Conservation (phyloP, 1,140 invertebrate genomes). For the Anadara kagoshimensis region DNA sequence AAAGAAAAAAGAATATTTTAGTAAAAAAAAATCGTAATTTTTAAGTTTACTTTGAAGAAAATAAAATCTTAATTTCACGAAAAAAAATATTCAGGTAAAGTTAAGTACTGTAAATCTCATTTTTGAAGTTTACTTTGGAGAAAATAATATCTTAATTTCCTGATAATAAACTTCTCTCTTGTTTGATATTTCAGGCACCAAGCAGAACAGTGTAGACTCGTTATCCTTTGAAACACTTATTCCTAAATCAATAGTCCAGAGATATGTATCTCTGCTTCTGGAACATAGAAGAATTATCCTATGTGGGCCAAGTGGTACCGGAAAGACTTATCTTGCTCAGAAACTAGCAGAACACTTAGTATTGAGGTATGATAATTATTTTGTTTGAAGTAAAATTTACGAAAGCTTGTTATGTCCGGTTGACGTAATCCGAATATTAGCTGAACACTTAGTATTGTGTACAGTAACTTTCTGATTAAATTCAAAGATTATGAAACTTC, state of each 20-base stretch:
- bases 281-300: constrained; percentile 95
- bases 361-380: constrained; percentile 53
- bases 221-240: constrained; percentile 97
- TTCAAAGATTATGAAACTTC: too few species aligned
- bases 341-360: constrained; percentile 92
- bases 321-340: constrained; percentile 97
- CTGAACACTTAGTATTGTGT: too few species aligned
- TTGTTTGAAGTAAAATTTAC: neutral
- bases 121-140: neutral
- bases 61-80: too few species aligned
- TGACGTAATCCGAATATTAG: too few species aligned
- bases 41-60: too few species aligned
- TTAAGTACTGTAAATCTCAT: neutral
- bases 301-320: constrained; percentile 97
- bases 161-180: neutral
- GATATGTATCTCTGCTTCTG: constrained; percentile 89
- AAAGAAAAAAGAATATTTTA: too few species aligned
- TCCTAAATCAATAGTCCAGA: constrained; percentile 95
- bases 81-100: too few species aligned
- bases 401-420: neutral
- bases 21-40: too few species aligned
- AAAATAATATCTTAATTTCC: neutral
- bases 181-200: constrained; percentile 76
- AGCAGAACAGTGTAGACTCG: constrained; percentile 92
- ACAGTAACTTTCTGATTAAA: too few species aligned